Base-by-base conservation (phyloP, 1,140 invertebrate genomes). In the Drosophila fuyamai region DNA sequence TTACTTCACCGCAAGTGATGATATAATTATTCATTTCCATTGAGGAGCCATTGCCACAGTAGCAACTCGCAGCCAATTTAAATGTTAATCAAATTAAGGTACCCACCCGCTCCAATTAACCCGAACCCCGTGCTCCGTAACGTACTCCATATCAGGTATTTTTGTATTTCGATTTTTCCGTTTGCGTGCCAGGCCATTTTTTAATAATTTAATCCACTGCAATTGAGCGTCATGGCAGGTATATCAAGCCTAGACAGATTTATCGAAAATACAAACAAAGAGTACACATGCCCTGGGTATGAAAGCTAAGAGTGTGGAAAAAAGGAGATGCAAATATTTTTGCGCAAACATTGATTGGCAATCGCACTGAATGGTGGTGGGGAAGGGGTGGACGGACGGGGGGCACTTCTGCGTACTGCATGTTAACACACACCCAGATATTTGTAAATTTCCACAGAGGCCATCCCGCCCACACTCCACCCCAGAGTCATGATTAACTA, bases 161-260 rank as follows among this genome's bases (percentile, higher is more conserved):
- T 67, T 59, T 53, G 43, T 58, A 47, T 76, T 54, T 54, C 66
- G 41, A 53, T 76, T 67, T 66, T 67, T 32, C 65, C 77, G 72
- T 77, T 89, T 77, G 27, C 56, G 60, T 56, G 53, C 38, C 47
- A 40, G 56, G 70, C 66, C 60, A 79, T 75, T 82, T 86, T 88
- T 88, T 84, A 84, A 88, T 88, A 88, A 88, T 88, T 88, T 89
- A 88, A 88, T 89, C 84, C 84, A 81, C 76, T 89, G 83, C 76
- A 88, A 88, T 88, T 88, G 83, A 88, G 84, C 79, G 57, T 68
- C 73, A 78, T 65, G 76, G 68, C 79, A 63, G 67, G 63, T 76
- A 70, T 78, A 76, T 78, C 74, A 78, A 77, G 76, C 76, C 77
- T 89, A 79, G 76, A 56, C 84, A 83, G 77, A 89, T 88, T 89